Conservation (phyloP, 2,797 vertebrate species). For the Cossypha heuglini region DNA sequence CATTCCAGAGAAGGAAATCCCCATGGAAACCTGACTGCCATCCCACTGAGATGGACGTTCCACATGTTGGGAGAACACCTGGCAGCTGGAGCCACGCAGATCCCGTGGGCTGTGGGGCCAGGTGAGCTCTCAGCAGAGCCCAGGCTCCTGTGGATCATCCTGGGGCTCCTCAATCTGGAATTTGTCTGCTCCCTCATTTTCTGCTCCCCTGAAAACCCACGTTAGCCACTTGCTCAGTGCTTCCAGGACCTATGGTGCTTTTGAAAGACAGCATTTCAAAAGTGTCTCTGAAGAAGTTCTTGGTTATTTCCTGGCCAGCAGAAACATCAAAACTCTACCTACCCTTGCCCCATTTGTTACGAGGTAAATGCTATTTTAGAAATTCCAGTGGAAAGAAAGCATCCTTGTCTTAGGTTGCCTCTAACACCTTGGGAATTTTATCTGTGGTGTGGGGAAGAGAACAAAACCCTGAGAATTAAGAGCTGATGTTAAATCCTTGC, state of each 20-base stretch:
- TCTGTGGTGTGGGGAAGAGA: background rate
- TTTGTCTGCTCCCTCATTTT: accelerated
- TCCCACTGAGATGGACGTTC: background rate
- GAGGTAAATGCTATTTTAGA: background rate
- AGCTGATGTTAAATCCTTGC: constrained; percentile 1
- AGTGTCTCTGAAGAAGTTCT: background rate
- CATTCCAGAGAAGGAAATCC: constrained; percentile 21
- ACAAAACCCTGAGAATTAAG: constrained; percentile 18
- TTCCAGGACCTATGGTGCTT: background rate
- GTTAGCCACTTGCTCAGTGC: background rate
- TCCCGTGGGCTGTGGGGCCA: background rate
- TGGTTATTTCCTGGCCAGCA: background rate
- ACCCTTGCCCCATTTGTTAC: accelerated
- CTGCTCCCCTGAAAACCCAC: background rate
- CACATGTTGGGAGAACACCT: background rate
- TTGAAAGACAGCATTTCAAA: background rate
- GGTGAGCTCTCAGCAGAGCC: accelerated
- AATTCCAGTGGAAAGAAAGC: background rate
- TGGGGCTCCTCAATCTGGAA: background rate
- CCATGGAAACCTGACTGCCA: constrained; percentile 49
- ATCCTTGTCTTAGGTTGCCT: background rate
- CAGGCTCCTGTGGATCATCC: background rate
- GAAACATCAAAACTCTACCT: background rate
- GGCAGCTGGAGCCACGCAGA: background rate
- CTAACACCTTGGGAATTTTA: background rate